phyloP scores from a whole-genome alignment of 2,113 vertebrate species.

The Lagopus muta region DNA sequence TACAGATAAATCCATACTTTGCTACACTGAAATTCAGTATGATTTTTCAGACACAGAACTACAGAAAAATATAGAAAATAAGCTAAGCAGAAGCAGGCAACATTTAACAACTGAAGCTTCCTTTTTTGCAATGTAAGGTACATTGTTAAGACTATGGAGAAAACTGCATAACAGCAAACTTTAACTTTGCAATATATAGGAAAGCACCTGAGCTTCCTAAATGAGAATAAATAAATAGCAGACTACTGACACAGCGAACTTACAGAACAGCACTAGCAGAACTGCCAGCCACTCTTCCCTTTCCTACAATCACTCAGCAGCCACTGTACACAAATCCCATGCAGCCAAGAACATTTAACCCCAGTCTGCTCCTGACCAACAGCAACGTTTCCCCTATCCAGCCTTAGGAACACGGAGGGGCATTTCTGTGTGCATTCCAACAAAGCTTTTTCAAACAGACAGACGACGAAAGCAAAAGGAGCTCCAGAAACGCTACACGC shows the following conservation, averaged over 20 bases:
- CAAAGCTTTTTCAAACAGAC: not conserved
- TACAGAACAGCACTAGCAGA: not conserved
- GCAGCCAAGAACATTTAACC: not conserved
- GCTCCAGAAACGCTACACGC: rapidly evolving
- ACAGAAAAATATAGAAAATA: not conserved
- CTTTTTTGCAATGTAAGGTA: not conserved
- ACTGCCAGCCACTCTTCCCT: not conserved
- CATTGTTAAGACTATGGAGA: not conserved
- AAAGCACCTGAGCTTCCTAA: not conserved
- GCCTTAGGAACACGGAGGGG: not conserved
- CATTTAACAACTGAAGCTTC: not conserved
- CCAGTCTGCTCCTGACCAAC: not conserved
- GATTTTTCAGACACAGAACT: not conserved
- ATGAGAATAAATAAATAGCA: not conserved
- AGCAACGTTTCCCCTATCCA: not conserved
- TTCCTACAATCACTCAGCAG: not conserved
- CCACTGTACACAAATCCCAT: not conserved
- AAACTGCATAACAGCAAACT: not conserved
- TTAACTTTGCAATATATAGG: not conserved
- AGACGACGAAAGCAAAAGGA: not conserved
- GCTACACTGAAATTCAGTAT: not conserved
- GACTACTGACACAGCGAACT: not conserved
- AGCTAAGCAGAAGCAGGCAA: not conserved
- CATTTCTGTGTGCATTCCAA: not conserved
- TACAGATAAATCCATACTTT: not conserved